A percentile compares a stretch with the other conserved stretches of the same genome.
These are phyloP conservation scores for Cettia cetti DNA, from an alignment of 2,113 vertebrate species.

Conservation along the genomic window DNA sequence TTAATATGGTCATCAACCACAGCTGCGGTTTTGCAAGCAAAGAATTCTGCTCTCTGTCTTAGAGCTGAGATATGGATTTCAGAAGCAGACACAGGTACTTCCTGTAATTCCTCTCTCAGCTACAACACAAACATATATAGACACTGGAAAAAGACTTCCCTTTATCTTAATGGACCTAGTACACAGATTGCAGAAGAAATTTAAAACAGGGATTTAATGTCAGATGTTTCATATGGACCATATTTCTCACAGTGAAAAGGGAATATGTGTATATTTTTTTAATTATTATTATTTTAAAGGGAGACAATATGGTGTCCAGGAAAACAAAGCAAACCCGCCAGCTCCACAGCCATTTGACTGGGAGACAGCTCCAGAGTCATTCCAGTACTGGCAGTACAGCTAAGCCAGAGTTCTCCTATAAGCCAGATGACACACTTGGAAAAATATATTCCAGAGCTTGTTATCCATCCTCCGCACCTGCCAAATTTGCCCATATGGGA, in stretches of 20 bases:
- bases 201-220: neutral
- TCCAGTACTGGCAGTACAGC: constrained; percentile 64
- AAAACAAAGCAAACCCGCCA: constrained; percentile 51
- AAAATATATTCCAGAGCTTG: constrained; percentile 51
- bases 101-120: neutral
- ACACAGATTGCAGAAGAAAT: neutral
- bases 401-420: constrained; percentile 53
- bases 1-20: constrained; percentile 9
- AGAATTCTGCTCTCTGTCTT: neutral
- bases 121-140: neutral
- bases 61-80: neutral
- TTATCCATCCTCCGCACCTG: constrained; percentile 7
- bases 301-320: constrained; percentile 10
- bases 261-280: neutral
- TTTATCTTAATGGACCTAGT: constrained; percentile 5
- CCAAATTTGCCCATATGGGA: constrained; percentile 45
- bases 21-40: constrained; percentile 27
- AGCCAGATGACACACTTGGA: constrained; percentile 66
- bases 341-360: constrained; percentile 40
- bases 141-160: neutral
- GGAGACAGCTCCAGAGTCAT: constrained; percentile 3
- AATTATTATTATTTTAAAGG: neutral
- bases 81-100: neutral
- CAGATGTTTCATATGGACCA: neutral
- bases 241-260: constrained; percentile 28